Conservation (phyloP, 2,113 vertebrate species). For the Athene cunicularia region DNA sequence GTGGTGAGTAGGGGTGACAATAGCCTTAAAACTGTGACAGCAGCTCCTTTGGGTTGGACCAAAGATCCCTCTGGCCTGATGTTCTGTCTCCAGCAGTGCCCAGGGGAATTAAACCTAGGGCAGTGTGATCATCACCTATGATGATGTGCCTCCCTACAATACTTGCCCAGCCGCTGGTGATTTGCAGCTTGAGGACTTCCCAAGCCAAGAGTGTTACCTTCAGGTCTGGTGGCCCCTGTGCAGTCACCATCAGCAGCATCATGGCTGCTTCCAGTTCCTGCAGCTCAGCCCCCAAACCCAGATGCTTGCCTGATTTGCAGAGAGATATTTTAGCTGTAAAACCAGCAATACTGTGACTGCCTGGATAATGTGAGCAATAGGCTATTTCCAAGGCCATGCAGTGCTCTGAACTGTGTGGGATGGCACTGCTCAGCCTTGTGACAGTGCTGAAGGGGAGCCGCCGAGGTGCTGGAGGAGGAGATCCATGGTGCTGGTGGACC, state of each 20-base stretch:
- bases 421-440: background rate
- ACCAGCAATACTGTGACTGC: background rate
- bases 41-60: background rate
- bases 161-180: background rate
- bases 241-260: background rate
- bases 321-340: background rate
- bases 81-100: background rate
- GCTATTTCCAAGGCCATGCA: background rate
- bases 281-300: background rate
- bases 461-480: background rate
- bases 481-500: background rate
- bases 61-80: background rate
- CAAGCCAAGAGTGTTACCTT: background rate
- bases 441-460: background rate
- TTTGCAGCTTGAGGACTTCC: background rate
- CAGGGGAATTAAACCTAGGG: background rate
- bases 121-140: rapidly evolving
- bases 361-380: background rate
- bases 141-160: background rate
- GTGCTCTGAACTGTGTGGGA: background rate
- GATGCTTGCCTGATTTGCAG: background rate
- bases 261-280: background rate
- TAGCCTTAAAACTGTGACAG: background rate
- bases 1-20: background rate
- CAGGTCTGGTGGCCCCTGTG: background rate